Percentiles rank a stretch among this genome's conserved stretches.
Evolutionary conservation across 2,888 invertebrate species (phyloP).

Genomic region (Troides helena): DNA sequence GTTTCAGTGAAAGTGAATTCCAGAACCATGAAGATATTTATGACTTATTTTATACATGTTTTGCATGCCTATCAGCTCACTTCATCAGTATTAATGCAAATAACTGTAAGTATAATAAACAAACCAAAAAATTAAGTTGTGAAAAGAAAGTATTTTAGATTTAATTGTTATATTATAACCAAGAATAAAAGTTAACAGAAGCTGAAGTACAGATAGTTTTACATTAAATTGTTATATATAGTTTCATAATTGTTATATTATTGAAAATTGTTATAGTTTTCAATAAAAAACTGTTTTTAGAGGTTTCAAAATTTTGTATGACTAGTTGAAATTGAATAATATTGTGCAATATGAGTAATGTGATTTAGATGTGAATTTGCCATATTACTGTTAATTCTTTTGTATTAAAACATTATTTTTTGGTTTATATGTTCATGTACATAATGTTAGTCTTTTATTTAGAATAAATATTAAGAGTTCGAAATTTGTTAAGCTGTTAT

Average conservation of each 20-base stretch:
- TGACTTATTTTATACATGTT: constrained; percentile 92
- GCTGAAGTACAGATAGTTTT: too few relatives aligned
- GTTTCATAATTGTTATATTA: too few relatives aligned
- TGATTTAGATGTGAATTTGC: background rate
- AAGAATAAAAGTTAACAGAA: too few relatives aligned
- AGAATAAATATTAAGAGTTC: too few relatives aligned
- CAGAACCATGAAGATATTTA: constrained; percentile 90
- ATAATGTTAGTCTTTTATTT: too few relatives aligned
- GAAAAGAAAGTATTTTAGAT: background rate
- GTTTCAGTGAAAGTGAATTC: constrained; percentile 91
- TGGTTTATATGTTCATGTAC: too few relatives aligned
- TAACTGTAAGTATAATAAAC: constrained; percentile 82
- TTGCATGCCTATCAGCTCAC: constrained; percentile 92
- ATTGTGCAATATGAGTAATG: background rate
- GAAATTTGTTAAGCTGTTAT: too few relatives aligned
- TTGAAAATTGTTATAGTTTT: too few relatives aligned
- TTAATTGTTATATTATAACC: too few relatives aligned
- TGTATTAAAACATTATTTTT: too few relatives aligned
- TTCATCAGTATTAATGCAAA: constrained; percentile 87
- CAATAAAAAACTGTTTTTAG: too few relatives aligned
- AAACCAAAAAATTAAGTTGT: background rate
- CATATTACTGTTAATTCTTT: background rate
- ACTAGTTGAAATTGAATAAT: background rate
- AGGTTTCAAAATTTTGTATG: background rate
- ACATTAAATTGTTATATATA: too few relatives aligned